A percentile compares a stretch with the other conserved stretches of the same genome.
phyloP scores from a whole-genome alignment of 2,888 invertebrate species.

The Teinopalpus imperialis region DNA sequence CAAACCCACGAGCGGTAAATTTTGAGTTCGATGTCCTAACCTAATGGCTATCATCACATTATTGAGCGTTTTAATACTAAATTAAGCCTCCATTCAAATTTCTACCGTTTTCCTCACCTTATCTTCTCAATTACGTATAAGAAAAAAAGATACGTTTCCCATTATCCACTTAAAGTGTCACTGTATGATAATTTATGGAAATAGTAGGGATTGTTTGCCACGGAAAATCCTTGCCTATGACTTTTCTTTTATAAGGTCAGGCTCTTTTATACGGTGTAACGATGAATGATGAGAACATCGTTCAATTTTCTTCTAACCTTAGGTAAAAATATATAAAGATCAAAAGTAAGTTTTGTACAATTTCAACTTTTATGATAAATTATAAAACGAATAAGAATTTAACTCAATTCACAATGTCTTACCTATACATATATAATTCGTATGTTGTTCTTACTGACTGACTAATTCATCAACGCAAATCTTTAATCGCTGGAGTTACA shows the following conservation, averaged over 20 bases:
- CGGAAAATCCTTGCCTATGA: conserved; percentile 19
- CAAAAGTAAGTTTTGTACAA: neutral
- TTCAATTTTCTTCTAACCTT: conserved; percentile 4
- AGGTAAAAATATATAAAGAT: conserved; percentile 5
- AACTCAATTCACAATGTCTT: no score
- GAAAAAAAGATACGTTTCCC: conserved; percentile 21
- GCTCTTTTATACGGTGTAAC: conserved; percentile 19
- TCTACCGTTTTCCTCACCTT: neutral
- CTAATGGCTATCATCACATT: no score
- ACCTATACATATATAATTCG: no score
- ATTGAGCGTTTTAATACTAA: no score
- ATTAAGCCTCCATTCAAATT: no score
- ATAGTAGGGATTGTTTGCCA: conserved; percentile 22
- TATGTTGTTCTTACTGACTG: no score
- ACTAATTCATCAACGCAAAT: no score
- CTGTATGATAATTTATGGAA: conserved; percentile 26
- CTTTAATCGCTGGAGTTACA: no score
- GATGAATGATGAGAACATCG: conserved; percentile 20
- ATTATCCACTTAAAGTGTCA: conserved; percentile 26
- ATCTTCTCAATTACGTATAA: conserved; percentile 10
- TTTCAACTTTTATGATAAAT: conserved; percentile 5
- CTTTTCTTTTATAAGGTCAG: conserved; percentile 23
- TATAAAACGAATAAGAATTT: neutral
- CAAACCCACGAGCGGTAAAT: no score
- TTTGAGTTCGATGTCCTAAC: no score